phyloP scores from a whole-genome alignment of 2,113 vertebrate species.

The Coracopsis vasa region DNA sequence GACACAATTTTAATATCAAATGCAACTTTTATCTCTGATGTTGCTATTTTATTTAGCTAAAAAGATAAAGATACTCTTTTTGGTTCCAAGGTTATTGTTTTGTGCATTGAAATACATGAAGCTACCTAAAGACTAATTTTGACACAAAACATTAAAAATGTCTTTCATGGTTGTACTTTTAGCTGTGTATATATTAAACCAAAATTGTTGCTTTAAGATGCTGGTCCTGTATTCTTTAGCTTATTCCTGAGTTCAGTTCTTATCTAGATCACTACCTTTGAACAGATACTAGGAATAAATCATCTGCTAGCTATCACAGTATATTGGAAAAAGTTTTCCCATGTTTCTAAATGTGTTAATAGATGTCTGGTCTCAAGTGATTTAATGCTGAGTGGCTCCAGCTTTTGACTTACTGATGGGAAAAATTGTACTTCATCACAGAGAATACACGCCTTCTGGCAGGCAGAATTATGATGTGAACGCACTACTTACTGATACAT shows the following conservation, averaged over 20 bases:
- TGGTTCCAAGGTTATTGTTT: neutral
- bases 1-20: neutral
- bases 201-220: neutral
- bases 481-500: neutral
- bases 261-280: neutral
- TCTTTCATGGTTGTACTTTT: neutral
- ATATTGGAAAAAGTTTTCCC: neutral
- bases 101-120: neutral
- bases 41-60: neutral
- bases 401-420: conserved; percentile 12
- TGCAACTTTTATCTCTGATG: neutral
- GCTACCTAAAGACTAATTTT: neutral
- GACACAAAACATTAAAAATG: neutral
- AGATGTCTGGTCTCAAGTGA: neutral
- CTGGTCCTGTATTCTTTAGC: neutral
- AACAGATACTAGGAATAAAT: neutral
- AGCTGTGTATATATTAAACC: neutral
- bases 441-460: neutral
- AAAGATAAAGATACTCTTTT: neutral
- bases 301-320: neutral
- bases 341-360: neutral
- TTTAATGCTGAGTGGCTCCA: neutral
- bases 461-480: neutral
- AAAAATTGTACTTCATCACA: neutral
- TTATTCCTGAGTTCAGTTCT: neutral